Conservation (phyloP, 2,113 vertebrate genomes). For the Hyperoodon ampullatus region DNA sequence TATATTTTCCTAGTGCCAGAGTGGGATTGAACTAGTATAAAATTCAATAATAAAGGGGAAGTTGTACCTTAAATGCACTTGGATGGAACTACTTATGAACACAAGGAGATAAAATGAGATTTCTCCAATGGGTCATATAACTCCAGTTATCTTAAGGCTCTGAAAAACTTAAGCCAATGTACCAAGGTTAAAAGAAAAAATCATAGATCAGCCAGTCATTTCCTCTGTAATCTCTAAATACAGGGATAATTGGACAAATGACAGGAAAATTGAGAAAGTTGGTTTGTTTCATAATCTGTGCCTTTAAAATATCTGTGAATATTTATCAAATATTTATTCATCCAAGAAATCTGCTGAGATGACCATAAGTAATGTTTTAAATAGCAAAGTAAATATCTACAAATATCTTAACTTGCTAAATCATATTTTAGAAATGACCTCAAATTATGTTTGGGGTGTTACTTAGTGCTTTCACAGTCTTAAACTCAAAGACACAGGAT, state of each 20-base stretch:
- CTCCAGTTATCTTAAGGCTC: background rate
- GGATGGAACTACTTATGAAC: background rate
- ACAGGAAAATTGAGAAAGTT: background rate
- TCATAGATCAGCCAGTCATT: background rate
- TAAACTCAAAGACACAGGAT: background rate
- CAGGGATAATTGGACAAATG: background rate
- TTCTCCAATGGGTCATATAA: background rate
- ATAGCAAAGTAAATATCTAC: background rate
- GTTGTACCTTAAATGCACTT: background rate
- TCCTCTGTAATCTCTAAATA: background rate
- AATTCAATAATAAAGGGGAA: background rate
- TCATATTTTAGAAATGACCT: background rate
- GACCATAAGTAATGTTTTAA: background rate
- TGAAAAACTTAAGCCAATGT: background rate
- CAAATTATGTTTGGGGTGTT: background rate
- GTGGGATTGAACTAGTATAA: background rate
- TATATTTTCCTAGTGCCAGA: background rate
- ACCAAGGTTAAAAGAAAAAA: background rate
- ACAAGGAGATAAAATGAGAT: background rate
- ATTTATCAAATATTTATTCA: background rate
- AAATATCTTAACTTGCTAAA: background rate
- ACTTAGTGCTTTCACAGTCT: background rate
- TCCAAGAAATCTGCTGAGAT: background rate
- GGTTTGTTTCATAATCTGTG: background rate
- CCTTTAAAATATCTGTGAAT: slow-evolving; percentile 26